A percentile compares a stretch with the other conserved stretches of the same genome.
Evolutionary conservation across 2,888 invertebrate genomes (phyloP).

Genomic region (Amiota communis): DNA sequence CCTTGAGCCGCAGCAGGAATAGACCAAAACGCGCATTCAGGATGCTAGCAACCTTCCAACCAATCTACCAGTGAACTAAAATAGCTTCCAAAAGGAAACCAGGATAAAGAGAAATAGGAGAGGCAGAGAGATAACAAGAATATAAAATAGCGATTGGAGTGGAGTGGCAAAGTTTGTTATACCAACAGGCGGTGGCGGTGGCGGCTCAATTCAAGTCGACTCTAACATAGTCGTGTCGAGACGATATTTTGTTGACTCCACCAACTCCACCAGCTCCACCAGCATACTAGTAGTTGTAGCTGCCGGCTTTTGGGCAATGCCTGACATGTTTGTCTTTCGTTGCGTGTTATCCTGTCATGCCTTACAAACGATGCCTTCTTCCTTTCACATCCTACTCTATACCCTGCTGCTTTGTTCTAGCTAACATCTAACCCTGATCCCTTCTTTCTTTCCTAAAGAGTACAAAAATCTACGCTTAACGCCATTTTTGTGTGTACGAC

Average conservation of each 20-base stretch:
- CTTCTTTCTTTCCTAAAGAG: conserved; percentile 13
- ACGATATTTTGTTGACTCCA: neutral
- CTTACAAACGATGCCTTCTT: neutral
- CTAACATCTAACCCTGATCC: conserved; percentile 38
- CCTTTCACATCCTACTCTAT: neutral
- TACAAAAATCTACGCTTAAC: conserved; percentile 64
- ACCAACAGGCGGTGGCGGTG: conserved; percentile 27
- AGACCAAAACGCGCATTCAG: neutral
- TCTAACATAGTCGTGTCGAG: neutral
- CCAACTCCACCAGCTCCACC: neutral
- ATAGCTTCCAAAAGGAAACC: too few relatives aligned
- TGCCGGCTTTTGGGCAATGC: conserved; percentile 10
- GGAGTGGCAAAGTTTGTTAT: too few relatives aligned
- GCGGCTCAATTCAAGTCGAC: neutral
- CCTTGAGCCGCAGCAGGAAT: conserved; percentile 58
- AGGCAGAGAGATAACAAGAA: too few relatives aligned
- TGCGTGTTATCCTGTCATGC: conserved; percentile 30
- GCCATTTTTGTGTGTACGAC: conserved; percentile 65
- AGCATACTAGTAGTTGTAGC: neutral
- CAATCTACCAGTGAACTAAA: too few relatives aligned
- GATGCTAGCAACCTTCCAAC: too few relatives aligned
- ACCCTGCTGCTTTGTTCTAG: conserved; percentile 28
- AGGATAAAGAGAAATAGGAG: too few relatives aligned
- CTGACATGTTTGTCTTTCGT: conserved; percentile 52
- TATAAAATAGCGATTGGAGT: too few relatives aligned